phyloP scores from a whole-genome alignment of 2,113 vertebrate species.

The Ophthalmolycus amberensis region DNA sequence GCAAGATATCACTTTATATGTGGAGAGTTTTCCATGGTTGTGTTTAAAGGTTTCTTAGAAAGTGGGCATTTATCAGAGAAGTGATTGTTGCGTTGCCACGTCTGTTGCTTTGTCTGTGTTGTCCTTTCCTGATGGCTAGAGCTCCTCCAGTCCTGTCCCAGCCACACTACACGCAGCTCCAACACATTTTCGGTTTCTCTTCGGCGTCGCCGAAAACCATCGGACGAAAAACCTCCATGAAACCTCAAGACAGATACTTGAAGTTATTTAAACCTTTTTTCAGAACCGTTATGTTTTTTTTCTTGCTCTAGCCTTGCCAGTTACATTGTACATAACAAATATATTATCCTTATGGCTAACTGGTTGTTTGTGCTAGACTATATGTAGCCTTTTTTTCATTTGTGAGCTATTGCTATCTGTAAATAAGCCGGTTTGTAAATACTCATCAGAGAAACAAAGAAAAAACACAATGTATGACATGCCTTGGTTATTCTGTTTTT shows the following conservation, averaged over 20 bases:
- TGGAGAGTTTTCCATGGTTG: conserved; percentile 39
- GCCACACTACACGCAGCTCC: conserved; percentile 63
- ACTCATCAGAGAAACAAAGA: conserved; percentile 76
- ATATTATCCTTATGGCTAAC: conserved; percentile 74
- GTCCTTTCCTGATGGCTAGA: conserved; percentile 46
- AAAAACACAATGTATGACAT: conserved; percentile 78
- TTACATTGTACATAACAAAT: conserved; percentile 79
- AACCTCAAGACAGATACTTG: conserved; percentile 79
- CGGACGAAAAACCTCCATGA: conserved; percentile 64
- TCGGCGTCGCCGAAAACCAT: conserved; percentile 52
- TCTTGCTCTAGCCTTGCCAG: conserved; percentile 72
- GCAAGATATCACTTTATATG: conserved; percentile 70
- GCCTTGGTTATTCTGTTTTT: conserved; percentile 74
- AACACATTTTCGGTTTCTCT: conserved; percentile 44
- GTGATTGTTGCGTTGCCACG: conserved; percentile 55
- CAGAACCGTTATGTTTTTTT: conserved; percentile 54
- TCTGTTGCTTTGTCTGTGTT: conserved; percentile 57
- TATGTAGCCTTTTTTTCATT: conserved; percentile 66
- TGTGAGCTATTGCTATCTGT: conserved; percentile 71
- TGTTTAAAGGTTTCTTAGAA: conserved; percentile 47
- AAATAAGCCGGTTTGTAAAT: conserved; percentile 81
- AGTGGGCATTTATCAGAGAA: conserved; percentile 66
- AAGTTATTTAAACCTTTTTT: conserved; percentile 73
- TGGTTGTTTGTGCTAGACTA: conserved; percentile 74
- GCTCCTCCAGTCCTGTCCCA: conserved; percentile 30